These are phyloP conservation scores for Atractosteus spatula DNA, from an alignment of 2,113 vertebrate species.

Conservation along the genomic window DNA sequence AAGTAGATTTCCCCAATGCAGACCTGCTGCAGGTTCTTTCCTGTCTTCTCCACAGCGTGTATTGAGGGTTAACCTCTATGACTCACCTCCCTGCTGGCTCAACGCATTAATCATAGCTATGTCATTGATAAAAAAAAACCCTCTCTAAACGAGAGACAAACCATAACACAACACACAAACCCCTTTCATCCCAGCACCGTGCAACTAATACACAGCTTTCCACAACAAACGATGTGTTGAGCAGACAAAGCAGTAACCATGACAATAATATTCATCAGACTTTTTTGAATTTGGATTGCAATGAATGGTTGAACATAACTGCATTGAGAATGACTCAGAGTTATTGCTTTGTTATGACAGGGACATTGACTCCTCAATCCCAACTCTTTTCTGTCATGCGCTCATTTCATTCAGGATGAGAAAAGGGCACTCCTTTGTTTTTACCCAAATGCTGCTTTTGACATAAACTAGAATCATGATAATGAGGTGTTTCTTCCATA, in stretches of 20 bases:
- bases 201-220: background rate
- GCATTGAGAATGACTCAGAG: background rate
- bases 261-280: conserved; percentile 7
- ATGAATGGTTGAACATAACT: conserved; percentile 1
- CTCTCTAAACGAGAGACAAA: background rate
- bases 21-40: background rate
- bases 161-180: background rate
- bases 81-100: conserved; percentile 68
- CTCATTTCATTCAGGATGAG: conserved; percentile 13
- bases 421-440: background rate
- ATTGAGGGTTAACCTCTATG: conserved; percentile 70
- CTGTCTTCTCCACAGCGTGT: conserved; percentile 36
- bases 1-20: too few relatives aligned
- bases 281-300: conserved; percentile 10
- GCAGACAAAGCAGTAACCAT: conserved; percentile 10
- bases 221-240: background rate
- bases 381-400: conserved; percentile 7
- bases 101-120: conserved; percentile 74
- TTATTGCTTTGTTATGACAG: background rate
- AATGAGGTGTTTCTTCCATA: too few relatives aligned
- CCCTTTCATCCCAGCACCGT: background rate
- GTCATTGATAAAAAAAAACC: conserved; percentile 64
- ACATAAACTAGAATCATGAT: too few relatives aligned
- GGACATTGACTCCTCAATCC: background rate
- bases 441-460: too few relatives aligned